Conservation (phyloP, 2,797 vertebrate genomes). For the Typhlichthys subterraneus region DNA sequence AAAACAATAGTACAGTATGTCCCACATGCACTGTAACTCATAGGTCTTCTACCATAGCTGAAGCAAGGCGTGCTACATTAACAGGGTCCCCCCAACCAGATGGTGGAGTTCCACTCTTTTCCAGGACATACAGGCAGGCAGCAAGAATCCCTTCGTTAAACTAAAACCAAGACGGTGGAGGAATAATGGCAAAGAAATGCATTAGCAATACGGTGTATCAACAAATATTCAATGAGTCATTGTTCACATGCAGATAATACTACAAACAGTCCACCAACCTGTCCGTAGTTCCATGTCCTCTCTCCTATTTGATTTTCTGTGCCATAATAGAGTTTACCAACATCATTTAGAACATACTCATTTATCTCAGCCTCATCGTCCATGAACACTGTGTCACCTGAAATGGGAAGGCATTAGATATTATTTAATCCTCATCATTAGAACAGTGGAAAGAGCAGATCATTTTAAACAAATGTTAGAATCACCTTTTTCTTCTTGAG, state of each 20-base stretch:
- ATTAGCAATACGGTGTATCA: background rate
- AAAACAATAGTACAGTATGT: too few species aligned
- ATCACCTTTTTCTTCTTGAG: too few species aligned
- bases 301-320: slow-evolving; percentile 83
- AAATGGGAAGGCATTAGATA: slow-evolving; percentile 4
- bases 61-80: slow-evolving; percentile 82
- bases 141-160: slow-evolving; percentile 81
- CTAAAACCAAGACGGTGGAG: slow-evolving; percentile 52
- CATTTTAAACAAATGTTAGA: background rate
- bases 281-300: slow-evolving; percentile 88
- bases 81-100: slow-evolving; percentile 84
- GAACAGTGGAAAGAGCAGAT: slow-evolving; percentile 1
- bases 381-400: slow-evolving; percentile 83
- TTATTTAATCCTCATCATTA: background rate
- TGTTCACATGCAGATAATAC: too few species aligned
- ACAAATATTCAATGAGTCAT: background rate
- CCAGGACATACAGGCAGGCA: slow-evolving; percentile 82
- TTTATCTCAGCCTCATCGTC: slow-evolving; percentile 77
- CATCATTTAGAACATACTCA: slow-evolving; percentile 88
- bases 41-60: slow-evolving; percentile 83
- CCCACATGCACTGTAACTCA: background rate
- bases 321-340: slow-evolving; percentile 86
- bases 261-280: slow-evolving; percentile 67
- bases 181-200: background rate
- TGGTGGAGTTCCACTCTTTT: slow-evolving; percentile 75